Base-by-base conservation (phyloP, 2,888 invertebrate genomes). In the Luperina nickerlii region DNA sequence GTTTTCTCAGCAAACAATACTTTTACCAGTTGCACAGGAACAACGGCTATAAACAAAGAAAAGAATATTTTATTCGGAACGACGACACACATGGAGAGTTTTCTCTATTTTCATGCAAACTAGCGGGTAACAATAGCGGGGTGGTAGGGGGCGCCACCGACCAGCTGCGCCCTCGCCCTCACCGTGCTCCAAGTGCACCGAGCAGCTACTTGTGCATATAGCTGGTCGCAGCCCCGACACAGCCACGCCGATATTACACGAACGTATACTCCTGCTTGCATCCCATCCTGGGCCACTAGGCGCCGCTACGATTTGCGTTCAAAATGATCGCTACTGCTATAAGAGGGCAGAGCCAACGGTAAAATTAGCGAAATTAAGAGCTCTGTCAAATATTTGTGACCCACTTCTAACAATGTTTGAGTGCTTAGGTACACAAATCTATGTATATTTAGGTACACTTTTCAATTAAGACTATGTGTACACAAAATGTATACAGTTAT, bases 31-130 rank as follows among this genome's bases (percentile, higher is more conserved):
- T 93, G 93, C 93, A 92, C 91, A 94, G 94, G 93, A 93, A 94
- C 93, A 94, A 93, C 92, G 90, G 91, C 84, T 90, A 91, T 92
- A 94, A 94, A 95, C 94, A 95, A 95, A 95, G 95, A 95, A 94
- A 95, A 94, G 84, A 95, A 95, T 95, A 95, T 95, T 95, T 95
- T 96, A 96, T 96, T 95, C 91, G 93, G 94, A 94, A 93, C 92
- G 92, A 92, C 94, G 95, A 94, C 95, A 95, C 93, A 95, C 94
- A 95, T 94, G 94, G 92, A 94, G 93, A 95, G 93, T 95, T 95
- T 95, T 95, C 94, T 94, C 93, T 95, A 94, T 96, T 96, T 96
- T 94, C 94, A 96, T 95, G 94, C 95, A 95, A 96, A 96, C 94
- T 94, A 95, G 93, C 92, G 94, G 92, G 92, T 92, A 95, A 96